Evolutionary conservation across 2,797 vertebrate genomes (phyloP).

Genomic region (Tachyglossus aculeatus): DNA sequence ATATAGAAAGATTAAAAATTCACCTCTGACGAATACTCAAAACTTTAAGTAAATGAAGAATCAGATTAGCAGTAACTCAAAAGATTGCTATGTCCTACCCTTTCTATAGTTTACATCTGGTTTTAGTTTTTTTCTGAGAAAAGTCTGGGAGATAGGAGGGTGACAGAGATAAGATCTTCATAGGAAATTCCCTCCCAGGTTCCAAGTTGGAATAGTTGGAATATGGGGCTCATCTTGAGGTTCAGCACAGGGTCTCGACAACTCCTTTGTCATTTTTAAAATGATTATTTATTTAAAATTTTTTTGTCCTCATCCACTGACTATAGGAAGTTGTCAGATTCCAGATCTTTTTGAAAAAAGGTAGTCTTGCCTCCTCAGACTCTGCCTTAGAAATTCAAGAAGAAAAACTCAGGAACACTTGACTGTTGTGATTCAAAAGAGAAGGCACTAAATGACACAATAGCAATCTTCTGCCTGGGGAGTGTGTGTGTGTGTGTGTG

Average conservation of each 20-base stretch:
- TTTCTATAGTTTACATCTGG: background rate
- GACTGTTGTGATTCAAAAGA: conserved; percentile 23
- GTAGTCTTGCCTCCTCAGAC: conserved; percentile 3
- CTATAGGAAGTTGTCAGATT: conserved; percentile 25
- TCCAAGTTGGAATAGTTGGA: conserved; percentile 4
- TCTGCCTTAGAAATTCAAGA: conserved; percentile 38
- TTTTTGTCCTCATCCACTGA: background rate
- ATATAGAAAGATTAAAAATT: conserved; percentile 36
- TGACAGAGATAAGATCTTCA: conserved; percentile 12
- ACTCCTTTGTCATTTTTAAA: no score
- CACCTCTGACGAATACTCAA: conserved; percentile 34
- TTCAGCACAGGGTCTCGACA: no score
- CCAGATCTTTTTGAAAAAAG: conserved; percentile 25
- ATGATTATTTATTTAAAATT: no score
- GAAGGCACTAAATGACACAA: background rate
- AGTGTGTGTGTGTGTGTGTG: background rate
- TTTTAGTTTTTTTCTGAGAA: conserved; percentile 18
- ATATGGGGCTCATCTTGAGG: conserved; percentile 9
- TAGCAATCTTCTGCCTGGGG: background rate
- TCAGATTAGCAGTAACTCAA: conserved; percentile 19
- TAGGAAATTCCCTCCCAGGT: background rate
- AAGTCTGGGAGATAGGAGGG: conserved; percentile 20
- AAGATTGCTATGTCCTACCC: conserved; percentile 19
- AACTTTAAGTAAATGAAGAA: conserved; percentile 6
- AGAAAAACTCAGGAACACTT: conserved; percentile 28